Conservation (phyloP, 2,888 invertebrate species). For the Eupithecia subfuscata region DNA sequence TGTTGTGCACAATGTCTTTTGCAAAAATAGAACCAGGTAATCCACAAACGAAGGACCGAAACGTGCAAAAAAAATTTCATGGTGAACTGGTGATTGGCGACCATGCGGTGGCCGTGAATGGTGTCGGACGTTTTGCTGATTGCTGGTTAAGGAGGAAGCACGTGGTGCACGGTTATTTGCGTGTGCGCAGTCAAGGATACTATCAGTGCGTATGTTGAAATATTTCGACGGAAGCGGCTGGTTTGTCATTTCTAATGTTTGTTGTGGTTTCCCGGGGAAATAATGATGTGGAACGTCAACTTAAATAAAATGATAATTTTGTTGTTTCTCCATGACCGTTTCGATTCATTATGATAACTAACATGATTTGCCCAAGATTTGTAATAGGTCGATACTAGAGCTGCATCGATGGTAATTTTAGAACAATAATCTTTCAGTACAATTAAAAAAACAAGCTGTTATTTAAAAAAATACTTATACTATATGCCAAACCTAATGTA, state of each 20-base stretch:
- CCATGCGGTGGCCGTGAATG: constrained; percentile 17
- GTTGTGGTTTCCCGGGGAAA: background rate
- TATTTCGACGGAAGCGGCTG: background rate
- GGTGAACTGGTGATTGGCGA: background rate
- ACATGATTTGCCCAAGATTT: too few species aligned
- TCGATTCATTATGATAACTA: too few species aligned
- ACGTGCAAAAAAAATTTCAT: background rate
- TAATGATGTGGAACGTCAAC: background rate
- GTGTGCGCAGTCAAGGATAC: constrained; percentile 14
- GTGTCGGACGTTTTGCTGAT: constrained; percentile 16
- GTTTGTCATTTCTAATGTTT: constrained; percentile 4
- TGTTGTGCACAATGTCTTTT: background rate
- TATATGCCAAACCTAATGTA: too few species aligned
- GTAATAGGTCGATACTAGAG: too few species aligned
- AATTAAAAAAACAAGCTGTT: too few species aligned
- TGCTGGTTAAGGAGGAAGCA: constrained; percentile 33
- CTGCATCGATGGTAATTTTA: too few species aligned
- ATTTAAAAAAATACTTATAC: too few species aligned
- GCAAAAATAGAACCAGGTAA: background rate
- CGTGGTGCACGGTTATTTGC: constrained; percentile 2
- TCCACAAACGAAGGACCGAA: background rate
- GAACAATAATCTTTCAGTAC: too few species aligned
- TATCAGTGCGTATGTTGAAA: constrained; percentile 12
- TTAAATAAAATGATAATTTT: background rate
- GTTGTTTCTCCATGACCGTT: background rate